Evolutionary conservation across 1,140 invertebrate genomes (phyloP).

Genomic region (Wiebesia pumilae): DNA sequence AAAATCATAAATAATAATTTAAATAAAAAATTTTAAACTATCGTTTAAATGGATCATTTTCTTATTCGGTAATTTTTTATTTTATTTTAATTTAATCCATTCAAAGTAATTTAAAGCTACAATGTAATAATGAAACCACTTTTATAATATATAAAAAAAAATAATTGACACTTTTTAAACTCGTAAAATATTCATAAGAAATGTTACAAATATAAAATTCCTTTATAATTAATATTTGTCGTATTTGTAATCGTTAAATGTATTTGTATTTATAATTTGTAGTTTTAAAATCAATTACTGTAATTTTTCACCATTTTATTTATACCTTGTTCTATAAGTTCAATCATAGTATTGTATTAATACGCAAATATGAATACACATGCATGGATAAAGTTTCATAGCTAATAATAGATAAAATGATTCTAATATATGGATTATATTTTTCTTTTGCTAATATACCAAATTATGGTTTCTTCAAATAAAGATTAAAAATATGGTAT

Average conservation of each 20-base stretch:
- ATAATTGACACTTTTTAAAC: no score
- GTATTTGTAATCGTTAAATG: no score
- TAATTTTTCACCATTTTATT: no score
- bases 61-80: slow-evolving; percentile 15
- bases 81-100: background rate
- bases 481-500: background rate
- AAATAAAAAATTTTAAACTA: no score
- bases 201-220: no score
- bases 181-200: no score
- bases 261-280: no score
- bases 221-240: background rate
- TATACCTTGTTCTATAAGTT: no score
- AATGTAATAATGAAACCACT: no score
- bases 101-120: background rate
- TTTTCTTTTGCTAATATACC: background rate
- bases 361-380: background rate
- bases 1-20: background rate
- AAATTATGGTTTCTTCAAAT: background rate
- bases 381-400: background rate
- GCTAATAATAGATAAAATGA: background rate
- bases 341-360: background rate
- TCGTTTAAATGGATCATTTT: background rate
- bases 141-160: no score
- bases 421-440: background rate
- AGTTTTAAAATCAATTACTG: no score